Conservation (phyloP, 2,113 vertebrate genomes). For the Lasiurus borealis region DNA sequence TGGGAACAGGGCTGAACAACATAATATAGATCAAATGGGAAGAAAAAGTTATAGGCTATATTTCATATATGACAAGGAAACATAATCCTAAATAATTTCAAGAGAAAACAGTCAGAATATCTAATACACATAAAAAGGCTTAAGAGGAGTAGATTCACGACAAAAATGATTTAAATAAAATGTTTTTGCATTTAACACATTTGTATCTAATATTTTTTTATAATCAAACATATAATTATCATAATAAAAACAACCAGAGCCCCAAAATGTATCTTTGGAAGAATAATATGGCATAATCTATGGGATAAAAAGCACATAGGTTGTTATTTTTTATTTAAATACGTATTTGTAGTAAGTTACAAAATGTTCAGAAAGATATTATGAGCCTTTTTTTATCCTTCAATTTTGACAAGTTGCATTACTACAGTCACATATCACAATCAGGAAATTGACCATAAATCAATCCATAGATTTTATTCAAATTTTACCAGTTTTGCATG, state of each 20-base stretch:
- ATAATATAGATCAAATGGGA: background rate
- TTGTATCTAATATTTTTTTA: background rate
- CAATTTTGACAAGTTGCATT: background rate
- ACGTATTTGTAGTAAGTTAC: background rate
- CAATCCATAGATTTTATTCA: background rate
- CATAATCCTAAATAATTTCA: background rate
- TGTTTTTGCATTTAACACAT: background rate
- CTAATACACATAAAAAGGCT: background rate
- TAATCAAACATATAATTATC: background rate
- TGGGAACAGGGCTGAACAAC: background rate
- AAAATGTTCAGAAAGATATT: background rate
- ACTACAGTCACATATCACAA: background rate
- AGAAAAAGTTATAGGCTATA: background rate
- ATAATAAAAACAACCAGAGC: background rate
- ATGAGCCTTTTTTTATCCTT: background rate
- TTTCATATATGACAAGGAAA: background rate
- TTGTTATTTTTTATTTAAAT: constrained; percentile 30
- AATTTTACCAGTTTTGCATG: background rate
- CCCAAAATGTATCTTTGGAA: constrained; percentile 13
- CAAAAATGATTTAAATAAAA: constrained; percentile 3
- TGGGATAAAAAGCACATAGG: background rate
- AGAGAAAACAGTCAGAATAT: background rate
- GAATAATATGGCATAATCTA: background rate
- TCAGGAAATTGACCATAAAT: background rate
- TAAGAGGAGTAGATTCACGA: background rate